phyloP scores from a whole-genome alignment of 2,113 vertebrate species.

The Neodontobutis hainanensis region DNA sequence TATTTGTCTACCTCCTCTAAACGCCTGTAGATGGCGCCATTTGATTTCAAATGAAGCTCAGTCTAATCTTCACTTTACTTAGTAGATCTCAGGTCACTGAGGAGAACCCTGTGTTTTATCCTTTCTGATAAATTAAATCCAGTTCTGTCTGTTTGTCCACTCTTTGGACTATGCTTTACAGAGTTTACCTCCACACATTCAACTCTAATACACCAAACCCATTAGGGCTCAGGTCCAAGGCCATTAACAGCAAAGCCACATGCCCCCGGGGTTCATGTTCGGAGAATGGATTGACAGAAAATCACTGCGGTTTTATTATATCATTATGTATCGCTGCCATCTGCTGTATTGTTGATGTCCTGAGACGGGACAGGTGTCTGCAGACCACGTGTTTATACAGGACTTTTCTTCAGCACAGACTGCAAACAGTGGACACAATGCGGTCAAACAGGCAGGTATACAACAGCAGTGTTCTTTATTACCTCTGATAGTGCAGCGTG shows the following conservation, averaged over 20 bases:
- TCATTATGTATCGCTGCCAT: slow-evolving; percentile 55
- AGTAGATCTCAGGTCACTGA: neutral
- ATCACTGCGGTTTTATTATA: slow-evolving; percentile 48
- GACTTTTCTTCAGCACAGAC: slow-evolving; percentile 24
- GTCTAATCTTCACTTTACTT: neutral
- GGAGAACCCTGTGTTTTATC: neutral
- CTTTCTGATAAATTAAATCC: neutral
- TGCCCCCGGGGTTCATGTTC: slow-evolving; percentile 17
- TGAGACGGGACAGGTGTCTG: slow-evolving; percentile 55
- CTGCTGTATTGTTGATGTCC: slow-evolving; percentile 58
- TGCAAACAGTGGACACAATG: slow-evolving; percentile 45
- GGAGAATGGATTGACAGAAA: neutral
- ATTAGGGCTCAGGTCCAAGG: slow-evolving; percentile 30
- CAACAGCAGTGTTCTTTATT: slow-evolving; percentile 15
- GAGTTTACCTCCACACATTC: slow-evolving; percentile 15
- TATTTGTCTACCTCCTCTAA: too few species aligned
- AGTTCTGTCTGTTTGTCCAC: neutral
- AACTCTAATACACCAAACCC: slow-evolving; percentile 19
- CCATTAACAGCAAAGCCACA: slow-evolving; percentile 38
- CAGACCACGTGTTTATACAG: slow-evolving; percentile 48
- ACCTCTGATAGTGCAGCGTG: slow-evolving; percentile 17
- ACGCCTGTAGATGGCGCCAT: slow-evolving; percentile 53
- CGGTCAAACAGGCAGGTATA: slow-evolving; percentile 3
- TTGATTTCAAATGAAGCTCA: slow-evolving; percentile 40
- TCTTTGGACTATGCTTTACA: slow-evolving; percentile 14